These are phyloP conservation scores for Phataginus tricuspis DNA, from an alignment of 2,797 vertebrate species.

Conservation along the genomic window DNA sequence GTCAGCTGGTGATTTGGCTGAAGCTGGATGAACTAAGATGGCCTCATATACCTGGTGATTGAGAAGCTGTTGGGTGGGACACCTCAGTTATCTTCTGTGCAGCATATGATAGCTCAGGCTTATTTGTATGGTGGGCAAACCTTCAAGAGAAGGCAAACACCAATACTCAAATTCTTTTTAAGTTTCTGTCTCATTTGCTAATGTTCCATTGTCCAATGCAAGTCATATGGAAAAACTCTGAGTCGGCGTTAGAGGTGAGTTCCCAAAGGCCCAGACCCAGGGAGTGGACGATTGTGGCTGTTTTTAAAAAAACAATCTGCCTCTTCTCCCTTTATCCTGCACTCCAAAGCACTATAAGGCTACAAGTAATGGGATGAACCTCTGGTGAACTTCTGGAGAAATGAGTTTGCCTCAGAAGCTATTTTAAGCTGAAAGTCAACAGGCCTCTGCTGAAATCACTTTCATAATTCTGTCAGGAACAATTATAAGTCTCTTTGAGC, in stretches of 20 bases:
- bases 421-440: background rate
- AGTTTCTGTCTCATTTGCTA: background rate
- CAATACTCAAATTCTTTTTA: background rate
- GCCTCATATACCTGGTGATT: background rate
- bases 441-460: conserved; percentile 12
- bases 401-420: background rate
- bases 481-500: conserved; percentile 32
- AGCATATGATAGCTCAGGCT: background rate
- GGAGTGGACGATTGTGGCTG: background rate
- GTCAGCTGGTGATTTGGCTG: background rate
- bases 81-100: background rate
- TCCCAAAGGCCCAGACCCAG: background rate
- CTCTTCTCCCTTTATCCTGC: background rate
- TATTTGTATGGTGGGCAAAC: background rate
- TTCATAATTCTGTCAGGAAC: conserved; percentile 24
- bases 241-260: background rate
- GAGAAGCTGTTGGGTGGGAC: background rate
- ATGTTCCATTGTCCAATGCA: background rate
- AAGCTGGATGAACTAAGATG: background rate
- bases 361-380: background rate
- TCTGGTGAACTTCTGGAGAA: background rate
- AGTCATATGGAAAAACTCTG: background rate
- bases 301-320: background rate
- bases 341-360: background rate
- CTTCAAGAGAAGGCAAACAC: background rate